Evolutionary conservation across 1,140 invertebrate genomes (phyloP).

Genomic region (Neuroterus valhalla): DNA sequence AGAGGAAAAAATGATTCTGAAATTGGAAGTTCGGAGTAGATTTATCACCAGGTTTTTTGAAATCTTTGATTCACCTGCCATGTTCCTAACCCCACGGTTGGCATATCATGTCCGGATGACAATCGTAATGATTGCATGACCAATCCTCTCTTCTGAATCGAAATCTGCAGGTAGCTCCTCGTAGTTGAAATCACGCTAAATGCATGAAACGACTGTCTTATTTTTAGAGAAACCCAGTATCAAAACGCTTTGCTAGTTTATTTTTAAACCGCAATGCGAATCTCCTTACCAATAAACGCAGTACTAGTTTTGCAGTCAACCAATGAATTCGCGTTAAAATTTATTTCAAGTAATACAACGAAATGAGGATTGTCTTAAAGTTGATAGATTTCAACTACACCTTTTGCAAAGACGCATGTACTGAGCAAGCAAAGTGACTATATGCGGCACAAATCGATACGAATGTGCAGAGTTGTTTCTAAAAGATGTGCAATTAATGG

Average conservation of each 20-base stretch:
- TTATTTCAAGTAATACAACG: too few species aligned
- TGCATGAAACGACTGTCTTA: slow-evolving; percentile 43
- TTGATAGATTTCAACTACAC: too few species aligned
- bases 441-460: too few species aligned
- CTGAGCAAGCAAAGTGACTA: too few species aligned
- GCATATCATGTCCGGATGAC: slow-evolving; percentile 78
- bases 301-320: not conserved
- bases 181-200: slow-evolving; percentile 54
- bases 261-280: slow-evolving; percentile 30
- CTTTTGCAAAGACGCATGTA: too few species aligned
- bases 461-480: too few species aligned
- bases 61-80: slow-evolving; percentile 80
- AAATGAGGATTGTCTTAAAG: too few species aligned
- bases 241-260: slow-evolving; percentile 13
- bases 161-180: slow-evolving; percentile 45
- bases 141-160: slow-evolving; percentile 41
- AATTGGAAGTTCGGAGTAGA: too few species aligned
- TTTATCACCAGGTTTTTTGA: not conserved
- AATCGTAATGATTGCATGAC: slow-evolving; percentile 61
- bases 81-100: slow-evolving; percentile 85
- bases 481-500: too few species aligned
- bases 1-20: slow-evolving; percentile 11
- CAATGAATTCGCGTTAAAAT: not conserved
- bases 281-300: slow-evolving; percentile 1
- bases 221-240: slow-evolving; percentile 42